Base-by-base conservation (phyloP, 2,888 invertebrate genomes). In the Glyphotaelius pellucidus region DNA sequence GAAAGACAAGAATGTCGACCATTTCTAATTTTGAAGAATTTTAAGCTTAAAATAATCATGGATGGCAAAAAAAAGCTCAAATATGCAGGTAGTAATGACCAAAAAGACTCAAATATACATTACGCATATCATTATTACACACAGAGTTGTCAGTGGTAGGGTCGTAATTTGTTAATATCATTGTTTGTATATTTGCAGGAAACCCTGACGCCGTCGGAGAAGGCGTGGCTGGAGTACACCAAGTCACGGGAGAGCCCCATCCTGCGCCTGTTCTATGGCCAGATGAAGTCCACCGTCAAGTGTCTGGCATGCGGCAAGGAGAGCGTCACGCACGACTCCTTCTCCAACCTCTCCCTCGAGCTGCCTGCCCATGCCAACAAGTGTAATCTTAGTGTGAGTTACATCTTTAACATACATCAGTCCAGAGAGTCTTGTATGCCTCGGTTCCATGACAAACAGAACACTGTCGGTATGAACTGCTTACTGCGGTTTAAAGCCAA, bases 301-400 rank as follows among this genome's bases (percentile, higher is more conserved):
- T 99, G 99, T 95, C 95, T 96, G 2, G 96, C 96, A 12, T 99
- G 99, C 95, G 95, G 95, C 92, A 97, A 97, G 94, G 97, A 97
- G 94, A 98, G 98, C 90, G 97, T 97, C 93, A 98, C 98, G 0
- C 98, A 98, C 95, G 98, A 99, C 95, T 97, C 98, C 25, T 99
- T 98, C 95, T 98, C 98, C 94, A 98, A 98, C 95, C 96, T 99
- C 87, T 98, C 98, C 31, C 95, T 99, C 90, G 98, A 98, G 92
- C 96, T 98, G 94, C 98, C 98, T 0, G 95, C 96, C 5, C 96
- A 96, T 92, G 96, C 97, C 15, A 96, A 95, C 93, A 95, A 97
- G n/a, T 98, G 98, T 94, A 95, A 96, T 19, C 95, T 98, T 30
- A 95, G 96, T 93, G 97, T 97, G 94, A 95, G 96, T 95, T 47